Conservation (phyloP, 1,140 invertebrate genomes). For the Dufourea novaeangliae region DNA sequence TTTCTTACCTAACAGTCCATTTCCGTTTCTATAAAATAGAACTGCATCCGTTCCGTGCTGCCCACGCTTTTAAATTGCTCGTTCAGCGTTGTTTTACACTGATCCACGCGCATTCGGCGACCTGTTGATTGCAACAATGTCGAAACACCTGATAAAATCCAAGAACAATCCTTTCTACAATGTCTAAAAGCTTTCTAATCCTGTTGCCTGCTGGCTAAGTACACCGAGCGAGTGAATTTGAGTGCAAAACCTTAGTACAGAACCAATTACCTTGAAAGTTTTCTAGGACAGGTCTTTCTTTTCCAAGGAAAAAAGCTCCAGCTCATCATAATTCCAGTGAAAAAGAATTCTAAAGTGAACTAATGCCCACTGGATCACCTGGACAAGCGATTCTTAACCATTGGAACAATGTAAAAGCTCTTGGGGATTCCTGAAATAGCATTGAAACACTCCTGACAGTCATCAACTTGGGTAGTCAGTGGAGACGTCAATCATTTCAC, state of each 20-base stretch:
- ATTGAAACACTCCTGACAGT: not conserved
- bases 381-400: not conserved
- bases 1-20: not conserved
- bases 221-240: not conserved
- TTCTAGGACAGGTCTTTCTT: not conserved
- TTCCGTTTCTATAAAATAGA: not conserved
- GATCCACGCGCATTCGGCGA: not conserved
- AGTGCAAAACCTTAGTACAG: not conserved
- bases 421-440: not conserved
- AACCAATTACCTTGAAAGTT: not conserved
- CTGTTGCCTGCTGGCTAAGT: not conserved
- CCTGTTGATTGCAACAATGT: constrained; percentile 10
- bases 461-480: not conserved
- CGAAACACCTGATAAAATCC: not conserved
- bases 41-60: not conserved
- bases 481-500: not conserved
- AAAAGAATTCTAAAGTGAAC: not conserved
- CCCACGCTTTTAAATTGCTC: not conserved
- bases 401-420: too few species aligned
- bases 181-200: not conserved
- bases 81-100: not conserved
- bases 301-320: not conserved
- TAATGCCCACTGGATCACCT: not conserved
- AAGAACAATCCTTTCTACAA: not conserved
- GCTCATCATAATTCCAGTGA: not conserved